These are phyloP conservation scores for Esox niger DNA, from an alignment of 2,113 vertebrate species.

Conservation along the genomic window DNA sequence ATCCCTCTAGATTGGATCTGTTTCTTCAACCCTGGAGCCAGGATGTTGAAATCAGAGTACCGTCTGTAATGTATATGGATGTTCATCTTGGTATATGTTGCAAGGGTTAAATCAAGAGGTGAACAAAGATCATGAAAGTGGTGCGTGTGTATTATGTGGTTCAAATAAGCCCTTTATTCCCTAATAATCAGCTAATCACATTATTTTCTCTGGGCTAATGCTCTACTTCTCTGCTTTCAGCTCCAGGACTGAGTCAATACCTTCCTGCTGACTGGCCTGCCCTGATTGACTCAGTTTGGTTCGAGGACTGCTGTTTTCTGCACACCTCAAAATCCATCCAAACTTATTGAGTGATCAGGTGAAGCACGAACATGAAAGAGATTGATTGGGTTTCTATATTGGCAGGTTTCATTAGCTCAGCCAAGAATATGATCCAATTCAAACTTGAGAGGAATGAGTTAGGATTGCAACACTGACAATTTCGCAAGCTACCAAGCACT, in stretches of 20 bases:
- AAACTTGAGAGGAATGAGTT: too few species aligned
- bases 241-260: conserved; percentile 34
- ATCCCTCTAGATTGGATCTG: background rate
- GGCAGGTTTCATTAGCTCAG: conserved; percentile 10
- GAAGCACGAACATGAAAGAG: conserved; percentile 41
- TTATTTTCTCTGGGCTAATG: conserved; percentile 34
- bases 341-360: conserved; percentile 47
- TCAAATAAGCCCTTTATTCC: conserved; percentile 31
- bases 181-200: conserved; percentile 45
- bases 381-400: conserved; percentile 37
- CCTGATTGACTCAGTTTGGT: conserved; percentile 49
- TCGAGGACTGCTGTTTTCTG: conserved; percentile 40
- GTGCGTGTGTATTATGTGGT: background rate
- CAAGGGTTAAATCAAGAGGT: too few species aligned
- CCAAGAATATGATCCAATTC: conserved; percentile 15
- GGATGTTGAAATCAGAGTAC: background rate
- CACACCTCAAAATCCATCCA: conserved; percentile 36
- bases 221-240: conserved; percentile 15
- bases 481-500: too few species aligned
- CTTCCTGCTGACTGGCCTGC: conserved; percentile 35
- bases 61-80: too few species aligned
- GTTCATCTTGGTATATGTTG: too few species aligned
- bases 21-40: background rate
- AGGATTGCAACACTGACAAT: too few species aligned
- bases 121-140: too few species aligned